Evolutionary conservation across 2,113 vertebrate species (phyloP).

Genomic region (Amblyornis subalaris): DNA sequence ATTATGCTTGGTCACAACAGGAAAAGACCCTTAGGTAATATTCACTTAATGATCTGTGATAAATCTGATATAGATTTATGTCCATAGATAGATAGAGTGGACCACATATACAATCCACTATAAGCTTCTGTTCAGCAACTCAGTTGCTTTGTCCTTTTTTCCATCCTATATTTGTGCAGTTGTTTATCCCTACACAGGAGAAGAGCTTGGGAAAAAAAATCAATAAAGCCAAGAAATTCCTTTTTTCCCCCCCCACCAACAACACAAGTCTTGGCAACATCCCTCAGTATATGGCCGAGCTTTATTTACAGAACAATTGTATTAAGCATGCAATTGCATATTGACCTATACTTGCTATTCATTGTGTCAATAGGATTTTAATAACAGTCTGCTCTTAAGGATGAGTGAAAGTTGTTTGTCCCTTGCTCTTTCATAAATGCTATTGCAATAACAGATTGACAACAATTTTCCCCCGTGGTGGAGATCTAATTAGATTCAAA

Average conservation of each 20-base stretch:
- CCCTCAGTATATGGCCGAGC: not conserved
- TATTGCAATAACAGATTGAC: not conserved
- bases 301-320: not conserved
- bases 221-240: not conserved
- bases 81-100: not conserved
- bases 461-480: not conserved
- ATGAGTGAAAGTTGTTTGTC: not conserved
- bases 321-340: not conserved
- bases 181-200: not conserved
- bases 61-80: not conserved
- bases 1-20: not conserved
- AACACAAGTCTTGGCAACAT: not conserved
- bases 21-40: not conserved
- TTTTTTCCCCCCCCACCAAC: not conserved
- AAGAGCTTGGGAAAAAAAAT: not conserved
- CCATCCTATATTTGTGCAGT: not conserved
- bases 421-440: not conserved
- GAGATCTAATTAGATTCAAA: not conserved
- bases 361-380: not conserved
- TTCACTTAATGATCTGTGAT: not conserved
- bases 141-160: not conserved
- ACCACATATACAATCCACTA: not conserved
- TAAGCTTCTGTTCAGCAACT: not conserved
- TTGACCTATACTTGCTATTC: slow-evolving; percentile 1
- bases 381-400: not conserved